Conservation (phyloP, 2,113 vertebrate genomes). For the Saguinus midas region DNA sequence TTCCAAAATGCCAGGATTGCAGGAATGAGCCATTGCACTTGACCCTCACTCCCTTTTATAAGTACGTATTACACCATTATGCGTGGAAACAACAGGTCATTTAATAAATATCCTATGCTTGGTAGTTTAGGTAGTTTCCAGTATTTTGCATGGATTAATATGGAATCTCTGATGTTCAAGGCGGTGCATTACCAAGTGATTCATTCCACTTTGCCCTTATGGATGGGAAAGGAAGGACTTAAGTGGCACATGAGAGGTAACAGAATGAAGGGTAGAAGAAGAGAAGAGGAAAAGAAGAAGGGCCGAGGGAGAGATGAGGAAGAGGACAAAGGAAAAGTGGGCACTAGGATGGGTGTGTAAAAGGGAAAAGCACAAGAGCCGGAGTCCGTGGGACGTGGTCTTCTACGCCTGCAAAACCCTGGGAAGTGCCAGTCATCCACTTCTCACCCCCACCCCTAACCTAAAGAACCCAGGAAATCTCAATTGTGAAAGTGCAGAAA, state of each 20-base stretch:
- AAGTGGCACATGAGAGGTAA: no score
- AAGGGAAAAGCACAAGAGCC: no score
- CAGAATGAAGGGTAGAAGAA: not conserved
- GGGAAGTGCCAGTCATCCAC: not conserved
- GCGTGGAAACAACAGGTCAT: no score
- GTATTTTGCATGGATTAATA: no score
- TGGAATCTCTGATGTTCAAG: not conserved
- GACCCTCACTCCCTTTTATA: no score
- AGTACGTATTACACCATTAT: no score
- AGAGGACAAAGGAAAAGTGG: not conserved
- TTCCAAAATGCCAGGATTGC: not conserved
- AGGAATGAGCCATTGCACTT: not conserved
- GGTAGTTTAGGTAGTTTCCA: no score
- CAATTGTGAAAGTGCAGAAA: not conserved
- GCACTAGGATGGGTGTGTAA: no score
- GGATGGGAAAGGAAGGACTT: not conserved
- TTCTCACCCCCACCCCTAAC: not conserved
- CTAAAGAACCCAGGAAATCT: not conserved
- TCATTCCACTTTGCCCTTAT: no score
- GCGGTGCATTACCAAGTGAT: not conserved
- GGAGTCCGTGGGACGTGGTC: not conserved
- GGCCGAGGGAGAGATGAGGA: no score
- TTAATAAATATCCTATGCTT: no score
- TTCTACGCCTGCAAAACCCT: not conserved
- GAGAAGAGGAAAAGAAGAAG: not conserved